Base-by-base conservation (phyloP, 2,113 vertebrate species). In the Chitala chitala region DNA sequence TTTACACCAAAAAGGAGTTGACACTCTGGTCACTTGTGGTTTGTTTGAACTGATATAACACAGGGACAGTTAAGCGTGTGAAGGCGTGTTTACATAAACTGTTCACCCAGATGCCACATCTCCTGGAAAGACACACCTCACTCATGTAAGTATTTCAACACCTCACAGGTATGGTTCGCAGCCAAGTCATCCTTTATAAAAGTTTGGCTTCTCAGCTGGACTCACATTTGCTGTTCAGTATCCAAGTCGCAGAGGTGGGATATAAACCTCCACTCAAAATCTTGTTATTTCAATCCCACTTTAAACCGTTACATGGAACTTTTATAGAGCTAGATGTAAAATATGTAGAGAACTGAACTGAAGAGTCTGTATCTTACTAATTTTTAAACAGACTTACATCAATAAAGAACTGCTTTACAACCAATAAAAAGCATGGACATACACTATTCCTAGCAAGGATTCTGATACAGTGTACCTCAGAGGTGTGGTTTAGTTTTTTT, bases 331-430 rank as follows among this genome's bases (percentile, higher is more conserved):
- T 1, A 66, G 38, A 10, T 15, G 40, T 46, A 38, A 10, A 66
- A 33, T 33, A 13, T n/a, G 38, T 29, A 17, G n/a, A 13, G 65
- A 13, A 24, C 8, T 48, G n/a, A 69, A 48, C 26, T n/a, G 36
- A 1, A 59, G n/a, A 38, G 15, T 15, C 13, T 5, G 33, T 85
- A 84, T 85, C 85, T 83, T 82, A 85, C 76, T 76, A 71, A 70
- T 15, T 70, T 82, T 81, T 75, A 72, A 83, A 79, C 75, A 79
- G 72, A 77, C 72, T 2, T 0, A 9, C 7, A 9, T 12, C 20
- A 36, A 42, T 9, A 22, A 8, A 44, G 38, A 42, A 40, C n/a
- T 3, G 17, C 24, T 66, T 10, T 3, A 44, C 63, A 44, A n/a
- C 63, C 7, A 13, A 9, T 9, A 1, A 1, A n/a, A n/a, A 40